Evolutionary conservation across 1,140 invertebrate genomes (phyloP).

Genomic region (Pachypeltis micranthus): DNA sequence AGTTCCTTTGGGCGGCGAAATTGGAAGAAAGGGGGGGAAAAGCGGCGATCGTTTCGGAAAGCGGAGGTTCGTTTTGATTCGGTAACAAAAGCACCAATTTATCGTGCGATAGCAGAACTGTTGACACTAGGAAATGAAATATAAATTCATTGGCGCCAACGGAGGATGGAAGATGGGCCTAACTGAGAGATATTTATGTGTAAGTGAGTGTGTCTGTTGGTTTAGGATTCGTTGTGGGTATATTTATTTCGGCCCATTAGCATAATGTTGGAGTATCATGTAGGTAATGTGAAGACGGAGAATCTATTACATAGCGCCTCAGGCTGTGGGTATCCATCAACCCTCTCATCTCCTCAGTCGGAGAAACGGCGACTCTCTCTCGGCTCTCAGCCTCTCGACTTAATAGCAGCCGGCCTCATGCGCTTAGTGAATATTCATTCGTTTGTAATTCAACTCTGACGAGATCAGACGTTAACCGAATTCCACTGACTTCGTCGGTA

Average conservation of each 20-base stretch:
- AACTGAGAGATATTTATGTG: constrained; percentile 10
- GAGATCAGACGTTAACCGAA: too few relatives aligned
- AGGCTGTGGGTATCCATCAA: background rate
- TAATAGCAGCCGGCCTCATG: too few relatives aligned
- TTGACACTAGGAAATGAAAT: constrained; percentile 5
- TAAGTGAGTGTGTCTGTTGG: constrained; percentile 8
- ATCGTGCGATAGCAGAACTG: background rate
- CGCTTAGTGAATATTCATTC: too few relatives aligned
- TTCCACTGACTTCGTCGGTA: too few relatives aligned
- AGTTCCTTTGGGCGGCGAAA: background rate
- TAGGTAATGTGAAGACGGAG: constrained; percentile 5
- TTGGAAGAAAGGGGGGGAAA: background rate
- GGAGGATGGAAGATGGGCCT: background rate
- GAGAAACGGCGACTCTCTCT: too few relatives aligned
- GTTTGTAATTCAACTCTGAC: too few relatives aligned
- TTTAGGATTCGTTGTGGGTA: constrained; percentile 7
- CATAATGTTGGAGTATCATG: constrained; percentile 13
- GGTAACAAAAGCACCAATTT: background rate
- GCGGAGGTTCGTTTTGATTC: background rate
- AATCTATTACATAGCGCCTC: constrained; percentile 7
- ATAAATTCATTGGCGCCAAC: constrained; percentile 10
- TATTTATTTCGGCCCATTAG: constrained; percentile 9
- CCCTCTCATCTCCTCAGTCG: background rate
- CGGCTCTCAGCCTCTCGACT: too few relatives aligned
- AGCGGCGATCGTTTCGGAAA: background rate